Evolutionary conservation across 2,888 invertebrate genomes (phyloP).

Genomic region (Odontothrips loti): DNA sequence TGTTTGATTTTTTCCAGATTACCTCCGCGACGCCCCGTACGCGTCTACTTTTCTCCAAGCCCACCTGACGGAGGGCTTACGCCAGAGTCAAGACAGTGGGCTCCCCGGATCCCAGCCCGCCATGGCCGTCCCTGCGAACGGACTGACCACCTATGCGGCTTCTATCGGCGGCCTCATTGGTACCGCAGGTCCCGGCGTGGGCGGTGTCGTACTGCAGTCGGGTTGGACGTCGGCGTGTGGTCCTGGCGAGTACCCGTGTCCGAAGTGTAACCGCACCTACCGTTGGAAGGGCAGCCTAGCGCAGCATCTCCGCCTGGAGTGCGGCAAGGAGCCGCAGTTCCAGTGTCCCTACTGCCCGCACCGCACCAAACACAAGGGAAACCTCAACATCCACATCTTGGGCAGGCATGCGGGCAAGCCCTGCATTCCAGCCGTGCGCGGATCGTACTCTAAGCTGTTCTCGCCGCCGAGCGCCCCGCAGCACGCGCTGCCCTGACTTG

Average conservation of each 20-base stretch:
- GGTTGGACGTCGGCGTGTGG: neutral
- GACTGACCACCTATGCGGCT: too few species aligned
- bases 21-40: neutral
- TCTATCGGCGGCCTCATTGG: neutral
- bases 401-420: neutral
- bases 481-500: too few species aligned
- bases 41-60: neutral
- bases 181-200: neutral
- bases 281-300: slow-evolving; percentile 80
- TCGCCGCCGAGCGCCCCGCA: neutral
- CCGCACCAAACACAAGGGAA: slow-evolving; percentile 73
- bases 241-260: slow-evolving; percentile 48
- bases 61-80: neutral
- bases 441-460: neutral
- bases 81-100: too few species aligned
- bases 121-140: too few species aligned
- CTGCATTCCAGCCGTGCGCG: neutral
- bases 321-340: slow-evolving; percentile 68
- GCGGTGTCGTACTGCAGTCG: neutral
- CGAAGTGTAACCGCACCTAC: slow-evolving; percentile 78
- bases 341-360: slow-evolving; percentile 73
- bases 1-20: neutral
- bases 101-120: too few species aligned
- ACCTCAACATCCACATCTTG: slow-evolving; percentile 68
- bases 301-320: slow-evolving; percentile 76